Base-by-base conservation (phyloP, 2,113 vertebrate genomes). In the Acrocephalus arundinaceus region DNA sequence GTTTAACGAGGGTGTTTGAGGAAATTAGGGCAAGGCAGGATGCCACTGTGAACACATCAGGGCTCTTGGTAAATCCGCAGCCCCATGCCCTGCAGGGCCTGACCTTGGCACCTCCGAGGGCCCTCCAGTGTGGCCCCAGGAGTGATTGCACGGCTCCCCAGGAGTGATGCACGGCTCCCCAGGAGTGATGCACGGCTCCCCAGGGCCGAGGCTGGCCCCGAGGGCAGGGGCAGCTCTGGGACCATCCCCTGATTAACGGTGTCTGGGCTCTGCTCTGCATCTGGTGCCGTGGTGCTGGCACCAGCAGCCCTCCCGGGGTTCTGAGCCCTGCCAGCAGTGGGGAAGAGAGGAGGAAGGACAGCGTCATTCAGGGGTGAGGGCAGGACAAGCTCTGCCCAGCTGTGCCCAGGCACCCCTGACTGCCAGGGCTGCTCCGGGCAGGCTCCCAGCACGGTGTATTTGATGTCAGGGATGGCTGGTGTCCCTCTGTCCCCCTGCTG, bases 151-250 rank as follows among this genome's bases (percentile, higher is more conserved):
- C 0, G 1, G 70, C 77, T 91, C 77, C 73, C 78, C 6, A 0
- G 0, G 4, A 39, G 37, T 9, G 37, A 37, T 37, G 37, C 37
- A 37, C 37, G 37, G 37, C 37, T 37, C 37, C 37, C 37, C 37
- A 37, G 37, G 37, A 37, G 37, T 10, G 37, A 39, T 39, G 37
- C 37, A 39, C 37, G 37, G 70, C 77, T 91, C 77, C 73, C 78
- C 6, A 0, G 0, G 4, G 86, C 73, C 0, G 0, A 14, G 70
- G 59, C 51, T 4, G 1, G 10, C 48, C 63, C 82, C 0, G 3
- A 30, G 66, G 63, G 58, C 78, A 66, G 81, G 76, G 76, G 22
- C 77, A 51, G 71, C 86, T 55, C 15, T 4, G 58, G 70, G 52
- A 35, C 52, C 5, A 0, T 30, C 63, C 55, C 76, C 77, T 43